Evolutionary conservation across 2,113 vertebrate species (phyloP).

Genomic region (Empidonax alnorum): DNA sequence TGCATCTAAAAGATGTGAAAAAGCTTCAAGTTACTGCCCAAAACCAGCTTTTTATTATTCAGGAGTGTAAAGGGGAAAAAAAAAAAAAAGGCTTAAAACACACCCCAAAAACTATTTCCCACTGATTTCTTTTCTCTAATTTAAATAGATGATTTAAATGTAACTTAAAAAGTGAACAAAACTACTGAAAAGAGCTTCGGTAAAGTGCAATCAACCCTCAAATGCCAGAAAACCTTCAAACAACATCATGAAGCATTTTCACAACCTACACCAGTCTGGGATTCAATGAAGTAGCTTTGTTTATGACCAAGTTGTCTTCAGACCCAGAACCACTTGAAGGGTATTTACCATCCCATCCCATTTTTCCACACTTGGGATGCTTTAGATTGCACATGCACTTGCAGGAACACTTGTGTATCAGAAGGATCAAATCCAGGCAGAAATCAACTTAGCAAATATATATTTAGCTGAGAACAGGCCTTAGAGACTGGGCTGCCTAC

Average conservation of each 20-base stretch:
- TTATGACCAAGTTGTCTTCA: neutral
- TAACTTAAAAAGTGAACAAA: neutral
- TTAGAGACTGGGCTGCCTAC: neutral
- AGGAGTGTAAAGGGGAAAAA: neutral
- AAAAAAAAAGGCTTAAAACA: neutral
- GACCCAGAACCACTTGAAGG: neutral
- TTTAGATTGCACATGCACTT: neutral
- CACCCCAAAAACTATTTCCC: neutral
- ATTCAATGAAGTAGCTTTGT: neutral
- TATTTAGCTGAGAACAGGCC: neutral
- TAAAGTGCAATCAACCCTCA: neutral
- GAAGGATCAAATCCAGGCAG: neutral
- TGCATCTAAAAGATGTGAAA: constrained; percentile 71
- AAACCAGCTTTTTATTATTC: neutral
- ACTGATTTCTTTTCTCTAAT: neutral
- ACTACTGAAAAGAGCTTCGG: neutral
- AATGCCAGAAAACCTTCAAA: neutral
- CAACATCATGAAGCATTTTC: neutral
- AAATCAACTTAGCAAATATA: neutral
- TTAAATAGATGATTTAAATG: neutral
- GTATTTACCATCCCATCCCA: neutral
- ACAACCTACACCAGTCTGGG: neutral
- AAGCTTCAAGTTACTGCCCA: neutral
- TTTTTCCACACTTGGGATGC: neutral
- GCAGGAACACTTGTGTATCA: neutral